Evolutionary conservation across 2,797 vertebrate species (phyloP), one percentile per base, ranked within the genome.

Genomic region (Myotis daubentonii): DNA sequence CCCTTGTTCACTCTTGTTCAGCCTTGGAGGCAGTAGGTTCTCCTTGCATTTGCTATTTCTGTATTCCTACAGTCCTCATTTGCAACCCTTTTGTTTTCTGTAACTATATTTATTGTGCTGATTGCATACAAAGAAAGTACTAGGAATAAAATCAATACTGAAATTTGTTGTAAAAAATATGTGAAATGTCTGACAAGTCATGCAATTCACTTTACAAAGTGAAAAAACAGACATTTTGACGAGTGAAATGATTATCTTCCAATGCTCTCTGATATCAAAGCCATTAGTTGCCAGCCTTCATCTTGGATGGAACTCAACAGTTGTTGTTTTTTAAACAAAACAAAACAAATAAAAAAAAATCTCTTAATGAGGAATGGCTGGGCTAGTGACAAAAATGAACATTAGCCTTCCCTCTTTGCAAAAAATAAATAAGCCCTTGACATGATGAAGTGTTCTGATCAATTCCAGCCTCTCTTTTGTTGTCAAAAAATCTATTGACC

Each of bases 401-500:
- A 74, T 94, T 93, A 93, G 71, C 20, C 1, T 79, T 85, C 41
- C 36, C 88, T 93, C 65, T 65, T 89, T 83, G 51, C 5, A 8
- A 38, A 38, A 71, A 68, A 51, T 38, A 70, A 75, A 76, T 22
- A 93, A 93, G 41, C n/a, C 9, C 13, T 93, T 95, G 86, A 92
- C 68, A 85, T 95, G 92, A 95, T 83, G 55, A 96, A 96, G 92
- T 91, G 44, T 25, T 96, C n/a, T 53, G 81, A 93, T 84, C 38
- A 60, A 97, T 95, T 66, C 10, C 19, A 71, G 76, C 8, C 19
- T 94, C 44, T 94, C 84, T 86, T 96, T 90, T 53, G 68, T 72
- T 97, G 87, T 88, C 30, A n/a, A 96, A 93, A 95, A 95, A 97
- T 93, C 84, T 95, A 94, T 97, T 96, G 95, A 94, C 90, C 83